Evolutionary conservation across 1,140 invertebrate genomes (phyloP).

Genomic region (Drosophila aff.): DNA sequence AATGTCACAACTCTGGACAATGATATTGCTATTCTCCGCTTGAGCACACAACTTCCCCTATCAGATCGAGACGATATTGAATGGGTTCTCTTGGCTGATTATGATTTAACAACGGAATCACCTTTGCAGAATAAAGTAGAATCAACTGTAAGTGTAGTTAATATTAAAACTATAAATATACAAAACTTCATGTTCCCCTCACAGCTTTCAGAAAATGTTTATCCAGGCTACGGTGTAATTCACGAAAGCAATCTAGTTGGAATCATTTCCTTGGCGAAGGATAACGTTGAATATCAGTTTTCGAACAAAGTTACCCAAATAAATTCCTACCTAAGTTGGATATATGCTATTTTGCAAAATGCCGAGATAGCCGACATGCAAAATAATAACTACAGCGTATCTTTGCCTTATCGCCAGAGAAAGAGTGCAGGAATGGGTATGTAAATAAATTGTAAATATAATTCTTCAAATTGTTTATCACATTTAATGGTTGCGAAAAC

Average conservation of each 20-base stretch:
- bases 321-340: conserved; percentile 34
- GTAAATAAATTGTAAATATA: conserved; percentile 7
- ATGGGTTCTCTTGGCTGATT: conserved; percentile 34
- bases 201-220: conserved; percentile 13
- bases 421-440: conserved; percentile 35
- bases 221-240: conserved; percentile 28
- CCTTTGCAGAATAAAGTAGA: neutral
- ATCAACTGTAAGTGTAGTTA: conserved; percentile 17
- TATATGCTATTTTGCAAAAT: conserved; percentile 41
- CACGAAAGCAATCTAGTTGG: conserved; percentile 38
- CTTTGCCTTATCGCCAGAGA: conserved; percentile 37
- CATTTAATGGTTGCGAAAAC: conserved; percentile 1
- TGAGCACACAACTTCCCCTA: conserved; percentile 33
- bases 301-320: conserved; percentile 16
- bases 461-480: conserved; percentile 29
- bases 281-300: neutral
- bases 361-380: conserved; percentile 30
- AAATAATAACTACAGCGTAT: conserved; percentile 25
- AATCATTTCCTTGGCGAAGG: conserved; percentile 14
- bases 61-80: conserved; percentile 28
- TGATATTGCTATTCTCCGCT: conserved; percentile 30
- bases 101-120: conserved; percentile 14
- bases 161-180: neutral
- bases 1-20: conserved; percentile 23
- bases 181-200: neutral